A percentile compares a stretch with the other conserved stretches of the same genome.
phyloP scores from a whole-genome alignment of 37 sponge, comb jelly and placozoan genomes.

The Cliona cf. orientalis region DNA sequence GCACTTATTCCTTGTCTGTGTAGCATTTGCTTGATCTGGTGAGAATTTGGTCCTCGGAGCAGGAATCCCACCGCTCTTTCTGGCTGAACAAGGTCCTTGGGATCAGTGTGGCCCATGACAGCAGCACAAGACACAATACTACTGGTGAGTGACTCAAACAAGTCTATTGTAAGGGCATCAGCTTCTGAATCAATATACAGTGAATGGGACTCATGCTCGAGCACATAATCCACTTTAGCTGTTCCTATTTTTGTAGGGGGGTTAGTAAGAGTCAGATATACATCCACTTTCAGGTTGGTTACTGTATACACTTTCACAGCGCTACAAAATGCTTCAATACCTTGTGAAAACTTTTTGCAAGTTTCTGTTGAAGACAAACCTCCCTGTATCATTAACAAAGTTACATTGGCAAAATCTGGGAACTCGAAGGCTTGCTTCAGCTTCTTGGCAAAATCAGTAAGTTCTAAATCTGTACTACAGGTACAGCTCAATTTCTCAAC shows the following conservation, averaged over 20 bases:
- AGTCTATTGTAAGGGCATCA: neutral
- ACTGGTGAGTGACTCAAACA: too few relatives aligned
- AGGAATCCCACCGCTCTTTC: too few relatives aligned
- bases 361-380: too few relatives aligned
- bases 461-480: neutral
- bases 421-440: neutral
- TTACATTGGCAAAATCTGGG: neutral
- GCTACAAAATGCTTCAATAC: neutral
- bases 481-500: too few relatives aligned
- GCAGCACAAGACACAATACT: too few relatives aligned
- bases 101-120: too few relatives aligned
- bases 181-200: neutral
- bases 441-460: neutral
- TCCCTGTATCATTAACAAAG: too few relatives aligned
- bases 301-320: constrained; percentile 8
- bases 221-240: constrained; percentile 3
- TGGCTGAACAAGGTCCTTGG: too few relatives aligned
- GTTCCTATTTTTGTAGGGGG: constrained; percentile 2
- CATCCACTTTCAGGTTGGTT: neutral
- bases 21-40: too few relatives aligned
- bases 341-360: neutral
- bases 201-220: neutral
- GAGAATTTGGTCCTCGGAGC: too few relatives aligned
- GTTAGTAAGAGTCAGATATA: neutral
- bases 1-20: too few relatives aligned